Percentiles rank a stretch among this genome's conserved stretches.
Conservation (phyloP, 2,113 vertebrate species). For the Cygnus atratus region DNA sequence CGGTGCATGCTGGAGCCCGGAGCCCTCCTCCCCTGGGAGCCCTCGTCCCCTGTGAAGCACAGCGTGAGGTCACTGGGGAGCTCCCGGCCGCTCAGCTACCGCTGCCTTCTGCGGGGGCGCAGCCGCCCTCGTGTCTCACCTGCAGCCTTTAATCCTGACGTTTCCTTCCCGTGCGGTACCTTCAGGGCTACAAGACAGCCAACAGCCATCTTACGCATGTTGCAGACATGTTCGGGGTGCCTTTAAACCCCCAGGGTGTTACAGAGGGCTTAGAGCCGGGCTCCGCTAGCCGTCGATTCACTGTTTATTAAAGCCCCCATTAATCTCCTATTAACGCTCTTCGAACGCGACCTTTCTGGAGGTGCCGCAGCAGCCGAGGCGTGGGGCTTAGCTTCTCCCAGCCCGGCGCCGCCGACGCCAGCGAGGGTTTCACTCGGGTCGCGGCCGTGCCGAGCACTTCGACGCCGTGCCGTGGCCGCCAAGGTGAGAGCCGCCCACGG, state of each 20-base stretch:
- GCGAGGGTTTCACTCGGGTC: background rate
- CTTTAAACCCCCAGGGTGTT: background rate
- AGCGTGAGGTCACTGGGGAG: too few species aligned
- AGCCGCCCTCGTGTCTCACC: background rate
- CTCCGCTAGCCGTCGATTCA: background rate
- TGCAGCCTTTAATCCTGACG: background rate
- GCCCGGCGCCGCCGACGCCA: background rate
- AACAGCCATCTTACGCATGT: background rate
- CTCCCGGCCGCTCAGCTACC: too few species aligned
- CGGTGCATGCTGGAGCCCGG: background rate
- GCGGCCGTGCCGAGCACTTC: background rate
- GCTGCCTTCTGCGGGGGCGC: background rate
- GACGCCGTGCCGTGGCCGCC: background rate
- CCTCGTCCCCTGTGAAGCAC: too few species aligned
- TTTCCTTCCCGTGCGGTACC: background rate
- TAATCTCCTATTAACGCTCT: constrained; percentile 12
- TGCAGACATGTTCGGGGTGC: background rate
- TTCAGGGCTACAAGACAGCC: background rate
- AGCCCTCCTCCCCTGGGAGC: background rate
- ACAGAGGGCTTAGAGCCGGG: background rate
- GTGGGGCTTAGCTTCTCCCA: background rate
- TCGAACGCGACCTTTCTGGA: background rate
- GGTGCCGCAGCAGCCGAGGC: background rate
- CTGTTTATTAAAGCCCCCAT: constrained; percentile 24
- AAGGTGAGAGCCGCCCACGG: background rate